Evolutionary conservation across 1,140 invertebrate genomes (phyloP).

Genomic region (Liolophura sinensis): DNA sequence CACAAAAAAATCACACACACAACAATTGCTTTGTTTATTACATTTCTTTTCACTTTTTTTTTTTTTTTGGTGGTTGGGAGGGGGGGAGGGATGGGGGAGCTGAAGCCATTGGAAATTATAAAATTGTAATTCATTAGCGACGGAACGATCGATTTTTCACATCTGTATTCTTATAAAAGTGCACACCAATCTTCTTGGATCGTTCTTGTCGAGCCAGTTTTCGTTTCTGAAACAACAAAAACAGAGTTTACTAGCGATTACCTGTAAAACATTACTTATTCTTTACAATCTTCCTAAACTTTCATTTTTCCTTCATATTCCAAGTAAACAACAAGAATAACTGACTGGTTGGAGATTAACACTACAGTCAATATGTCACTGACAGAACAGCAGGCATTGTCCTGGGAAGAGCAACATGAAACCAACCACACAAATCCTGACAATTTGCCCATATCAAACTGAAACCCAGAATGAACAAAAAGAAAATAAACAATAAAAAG

Average conservation of each 20-base stretch:
- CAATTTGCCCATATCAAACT: too few relatives aligned
- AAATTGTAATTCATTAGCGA: background rate
- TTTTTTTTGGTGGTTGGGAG: background rate
- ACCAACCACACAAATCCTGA: too few relatives aligned
- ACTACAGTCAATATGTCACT: background rate
- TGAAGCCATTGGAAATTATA: background rate
- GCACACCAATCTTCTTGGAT: conserved; percentile 84
- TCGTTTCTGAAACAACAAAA: conserved; percentile 34
- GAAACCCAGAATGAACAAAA: too few relatives aligned
- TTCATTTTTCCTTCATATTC: background rate
- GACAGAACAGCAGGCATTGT: too few relatives aligned
- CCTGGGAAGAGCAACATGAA: too few relatives aligned
- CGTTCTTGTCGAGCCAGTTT: conserved; percentile 65
- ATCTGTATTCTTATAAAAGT: conserved; percentile 91
- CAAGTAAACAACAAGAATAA: background rate
- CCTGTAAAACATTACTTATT: background rate
- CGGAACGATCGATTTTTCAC: conserved; percentile 72
- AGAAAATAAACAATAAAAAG: too few relatives aligned
- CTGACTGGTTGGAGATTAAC: background rate
- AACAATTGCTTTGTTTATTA: background rate
- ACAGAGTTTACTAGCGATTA: background rate
- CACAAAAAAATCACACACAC: too few relatives aligned
- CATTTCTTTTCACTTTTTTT: background rate
- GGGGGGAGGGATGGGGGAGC: too few relatives aligned
- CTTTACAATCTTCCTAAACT: background rate